Evolutionary conservation across 2,113 vertebrate species (phyloP).

Genomic region (Melozone crissalis): DNA sequence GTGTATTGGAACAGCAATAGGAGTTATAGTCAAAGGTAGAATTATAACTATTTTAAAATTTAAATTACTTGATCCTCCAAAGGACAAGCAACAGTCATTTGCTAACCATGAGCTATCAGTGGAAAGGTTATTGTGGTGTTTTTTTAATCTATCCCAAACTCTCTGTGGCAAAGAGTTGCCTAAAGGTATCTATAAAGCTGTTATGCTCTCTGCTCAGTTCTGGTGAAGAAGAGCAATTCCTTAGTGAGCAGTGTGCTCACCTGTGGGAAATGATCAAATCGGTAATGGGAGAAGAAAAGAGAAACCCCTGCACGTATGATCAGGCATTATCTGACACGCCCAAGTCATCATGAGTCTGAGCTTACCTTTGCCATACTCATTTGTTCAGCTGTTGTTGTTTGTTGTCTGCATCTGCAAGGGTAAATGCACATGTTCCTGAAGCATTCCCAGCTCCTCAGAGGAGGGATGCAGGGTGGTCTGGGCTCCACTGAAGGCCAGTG

Average conservation of each 20-base stretch:
- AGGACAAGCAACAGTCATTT: neutral
- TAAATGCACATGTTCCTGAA: neutral
- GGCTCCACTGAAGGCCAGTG: neutral
- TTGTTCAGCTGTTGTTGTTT: neutral
- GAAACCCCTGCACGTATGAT: neutral
- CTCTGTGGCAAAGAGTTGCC: neutral
- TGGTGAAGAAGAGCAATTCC: neutral
- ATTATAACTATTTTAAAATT: neutral
- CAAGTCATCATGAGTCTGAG: neutral
- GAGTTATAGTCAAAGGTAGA: neutral
- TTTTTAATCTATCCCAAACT: neutral
- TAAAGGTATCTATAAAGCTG: neutral
- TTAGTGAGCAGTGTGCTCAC: rapidly evolving
- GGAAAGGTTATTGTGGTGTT: neutral
- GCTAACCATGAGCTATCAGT: neutral
- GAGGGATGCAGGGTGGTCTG: too few species aligned
- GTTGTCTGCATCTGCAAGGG: neutral
- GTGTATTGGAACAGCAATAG: neutral
- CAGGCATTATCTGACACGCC: neutral
- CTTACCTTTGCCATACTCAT: neutral
- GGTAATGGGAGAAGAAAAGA: neutral
- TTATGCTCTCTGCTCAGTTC: neutral
- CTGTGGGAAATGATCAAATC: neutral
- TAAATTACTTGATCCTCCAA: neutral
- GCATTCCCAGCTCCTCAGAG: rapidly evolving